Evolutionary conservation across 2,113 vertebrate genomes (phyloP), one percentile per base, ranked within the genome.

Genomic region (Mastomys natalensis): DNA sequence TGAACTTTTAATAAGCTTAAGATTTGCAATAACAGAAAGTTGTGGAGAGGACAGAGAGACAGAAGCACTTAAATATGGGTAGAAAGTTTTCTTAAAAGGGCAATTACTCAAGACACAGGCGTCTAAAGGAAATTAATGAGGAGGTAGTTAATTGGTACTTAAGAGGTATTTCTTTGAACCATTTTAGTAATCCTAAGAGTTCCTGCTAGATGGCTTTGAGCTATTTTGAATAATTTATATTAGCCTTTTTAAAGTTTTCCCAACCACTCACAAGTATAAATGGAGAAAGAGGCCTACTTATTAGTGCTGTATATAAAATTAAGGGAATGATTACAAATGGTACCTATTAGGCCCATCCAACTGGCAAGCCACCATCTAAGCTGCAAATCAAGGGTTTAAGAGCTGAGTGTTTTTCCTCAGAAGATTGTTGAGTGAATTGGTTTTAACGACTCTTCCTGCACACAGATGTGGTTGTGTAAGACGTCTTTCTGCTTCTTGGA

Each of bases 201-300:
- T 87, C 53, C 70, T 88, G 16, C 40, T 93, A 91, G 81, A 74
- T 72, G 81, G 21, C 90, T 96, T 90, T 93, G 76, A 60, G 55
- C 55, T 74, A 34, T 48, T 26, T 92, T 95, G 55, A 80, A 90
- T 90, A 94, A 96, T 95, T 94, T 84, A 84, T 73, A 37, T 31
- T 66, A 84, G 53, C 9, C 17, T n/a, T 90, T 89, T 84, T 62
- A 87, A 62, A 73, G 24, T 88, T 95, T 84, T 40, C 34, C 82
- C 51, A 60, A 48, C 26, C 29, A 74, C 62, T 91, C 70, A 93
- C 22, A 94, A 68, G 22, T 53, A 60, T 89, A 92, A 90, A 58
- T 66, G 19, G 15, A 55, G 29, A 95, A 90, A 31, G 29, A 88
- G 12, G 22, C 3, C 16, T 55, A 48, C 48, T 86, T 93, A 70